These are phyloP conservation scores for zebrafish (Danio rerio) DNA, from an alignment of 2,113 vertebrate species.

Conservation along the genomic window GRCz12tu NC_133189.1:54619501-54620000, in stretches of 20 bases:
- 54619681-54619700: too few species aligned
- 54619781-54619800: neutral
- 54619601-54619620: too few species aligned
- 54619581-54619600: too few species aligned
- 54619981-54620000: constrained; percentile 61
- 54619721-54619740: neutral
- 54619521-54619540: too few species aligned
- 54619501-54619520: too few species aligned
- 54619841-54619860: neutral
- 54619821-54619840: neutral
- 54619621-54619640: too few species aligned
- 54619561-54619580: too few species aligned
- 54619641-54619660: too few species aligned
- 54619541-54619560: too few species aligned
- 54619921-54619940: constrained; percentile 19
- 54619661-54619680: too few species aligned
- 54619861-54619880: constrained; percentile 12
- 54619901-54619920: constrained; percentile 32
- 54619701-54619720: too few species aligned
- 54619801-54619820: neutral
- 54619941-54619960: constrained; percentile 53
- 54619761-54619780: neutral
- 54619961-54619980: constrained; percentile 58
- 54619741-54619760: constrained; percentile 17
- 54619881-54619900: constrained; percentile 6